Evolutionary conservation across 1,140 invertebrate species (phyloP), one percentile per base, ranked within the genome.

Genomic region (Cotesia chilonis): DNA sequence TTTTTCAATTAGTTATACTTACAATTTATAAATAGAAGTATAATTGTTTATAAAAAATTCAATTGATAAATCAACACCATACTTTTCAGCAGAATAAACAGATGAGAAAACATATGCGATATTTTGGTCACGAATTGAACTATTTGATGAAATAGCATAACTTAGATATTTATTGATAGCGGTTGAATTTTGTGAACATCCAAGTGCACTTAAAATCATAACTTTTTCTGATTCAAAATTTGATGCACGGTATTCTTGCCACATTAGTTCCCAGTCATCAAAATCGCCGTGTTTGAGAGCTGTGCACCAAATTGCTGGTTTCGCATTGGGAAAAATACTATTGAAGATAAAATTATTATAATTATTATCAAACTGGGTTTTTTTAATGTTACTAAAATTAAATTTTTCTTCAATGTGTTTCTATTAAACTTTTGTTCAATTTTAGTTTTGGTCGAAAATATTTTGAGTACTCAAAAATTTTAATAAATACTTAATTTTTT

Each of bases 201-300:
- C 90, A 1, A 92, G 84, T 1, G 90, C 86, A 0, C 87, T 81
- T 0, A 92, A 80, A n/a, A 91, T 90, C n/a, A 90, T 84, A 10
- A 89, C 86, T 83, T 90, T 89, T 68, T 92, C 89, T 0, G 89
- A 87, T 0, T 88, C 86, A 69, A 89, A 88, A 47, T 88, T 83
- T 0, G 88, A 87, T 0, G 81, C 74, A 59, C 84, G 82, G 75
- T 91, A 91, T 41, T 82, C 82, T 4, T 87, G 70, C 78, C 87
- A 89, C 10, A 91, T 79, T 70, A 89, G 90, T 1, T 89, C 64
- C 87, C 89, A 92, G 75, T 90, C 89, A 2, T 81, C 74, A 4
- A 78, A 78, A 17, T 81, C 80, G 2, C 89, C 90, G 54, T 89
- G 70, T 37, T 85, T 86, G 2, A 91, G 64, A 14, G 89, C 88